Evolutionary conservation across 2,113 vertebrate species (phyloP).

Genomic region (Mionectes macconnelli): DNA sequence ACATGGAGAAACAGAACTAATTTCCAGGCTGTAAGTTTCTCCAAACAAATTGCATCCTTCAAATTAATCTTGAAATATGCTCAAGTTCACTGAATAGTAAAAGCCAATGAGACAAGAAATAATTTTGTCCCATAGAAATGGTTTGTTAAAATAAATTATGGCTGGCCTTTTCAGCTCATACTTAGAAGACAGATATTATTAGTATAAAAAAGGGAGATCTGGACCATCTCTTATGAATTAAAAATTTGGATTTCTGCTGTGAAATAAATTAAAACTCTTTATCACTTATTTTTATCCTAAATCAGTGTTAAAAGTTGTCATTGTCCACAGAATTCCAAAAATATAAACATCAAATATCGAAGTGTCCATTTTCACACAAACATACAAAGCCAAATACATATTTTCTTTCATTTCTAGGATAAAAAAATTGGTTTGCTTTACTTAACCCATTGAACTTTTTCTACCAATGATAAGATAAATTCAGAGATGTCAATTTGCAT

Average conservation of each 20-base stretch:
- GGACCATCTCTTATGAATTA: background rate
- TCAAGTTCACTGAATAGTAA: background rate
- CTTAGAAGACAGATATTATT: background rate
- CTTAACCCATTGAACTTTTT: background rate
- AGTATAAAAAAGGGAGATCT: background rate
- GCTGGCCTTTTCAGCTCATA: background rate
- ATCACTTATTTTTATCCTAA: background rate
- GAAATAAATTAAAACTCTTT: background rate
- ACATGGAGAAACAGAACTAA: background rate
- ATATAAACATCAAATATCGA: background rate
- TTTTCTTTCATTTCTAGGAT: background rate
- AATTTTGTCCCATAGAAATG: background rate
- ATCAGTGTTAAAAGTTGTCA: background rate
- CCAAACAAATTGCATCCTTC: background rate
- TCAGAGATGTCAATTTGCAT: background rate
- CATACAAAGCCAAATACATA: background rate
- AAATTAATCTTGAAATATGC: constrained; percentile 1
- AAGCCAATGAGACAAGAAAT: background rate
- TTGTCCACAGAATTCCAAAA: background rate
- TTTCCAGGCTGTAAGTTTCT: background rate
- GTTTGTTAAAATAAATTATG: background rate
- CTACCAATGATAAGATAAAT: background rate
- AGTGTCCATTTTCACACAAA: background rate
- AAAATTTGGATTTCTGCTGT: background rate
- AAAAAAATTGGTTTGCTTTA: background rate